Evolutionary conservation across 2,113 vertebrate genomes (phyloP).

Genomic region (Leucopsar rothschildi): DNA sequence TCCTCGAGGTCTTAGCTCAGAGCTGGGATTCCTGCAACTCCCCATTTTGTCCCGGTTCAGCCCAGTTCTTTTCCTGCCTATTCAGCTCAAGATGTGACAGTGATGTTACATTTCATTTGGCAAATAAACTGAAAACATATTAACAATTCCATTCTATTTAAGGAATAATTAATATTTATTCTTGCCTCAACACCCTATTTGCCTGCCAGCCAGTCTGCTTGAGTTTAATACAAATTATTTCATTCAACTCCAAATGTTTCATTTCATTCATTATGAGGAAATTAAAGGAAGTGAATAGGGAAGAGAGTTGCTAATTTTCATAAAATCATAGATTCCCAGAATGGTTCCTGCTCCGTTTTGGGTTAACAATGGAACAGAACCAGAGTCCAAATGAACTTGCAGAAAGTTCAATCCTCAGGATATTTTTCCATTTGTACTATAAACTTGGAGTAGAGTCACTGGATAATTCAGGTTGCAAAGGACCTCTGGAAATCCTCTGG

Average conservation of each 20-base stretch:
- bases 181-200: background rate
- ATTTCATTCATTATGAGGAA: background rate
- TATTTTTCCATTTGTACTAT: background rate
- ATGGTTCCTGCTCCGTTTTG: background rate
- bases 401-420: background rate
- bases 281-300: background rate
- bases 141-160: background rate
- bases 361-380: background rate
- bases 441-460: background rate
- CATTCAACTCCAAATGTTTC: background rate
- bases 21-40: background rate
- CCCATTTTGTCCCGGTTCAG: background rate
- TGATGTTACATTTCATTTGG: background rate
- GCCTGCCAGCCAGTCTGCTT: background rate
- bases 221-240: background rate
- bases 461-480: background rate
- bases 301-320: background rate
- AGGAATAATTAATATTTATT: conserved; percentile 13
- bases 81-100: background rate
- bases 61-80: background rate
- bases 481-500: background rate
- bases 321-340: background rate
- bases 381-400: background rate
- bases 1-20: accelerated
- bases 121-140: background rate